A percentile compares a stretch with the other conserved stretches of the same genome.
Evolutionary conservation across 2,797 vertebrate species (phyloP).

Genomic region (Cheracebus regulus): DNA sequence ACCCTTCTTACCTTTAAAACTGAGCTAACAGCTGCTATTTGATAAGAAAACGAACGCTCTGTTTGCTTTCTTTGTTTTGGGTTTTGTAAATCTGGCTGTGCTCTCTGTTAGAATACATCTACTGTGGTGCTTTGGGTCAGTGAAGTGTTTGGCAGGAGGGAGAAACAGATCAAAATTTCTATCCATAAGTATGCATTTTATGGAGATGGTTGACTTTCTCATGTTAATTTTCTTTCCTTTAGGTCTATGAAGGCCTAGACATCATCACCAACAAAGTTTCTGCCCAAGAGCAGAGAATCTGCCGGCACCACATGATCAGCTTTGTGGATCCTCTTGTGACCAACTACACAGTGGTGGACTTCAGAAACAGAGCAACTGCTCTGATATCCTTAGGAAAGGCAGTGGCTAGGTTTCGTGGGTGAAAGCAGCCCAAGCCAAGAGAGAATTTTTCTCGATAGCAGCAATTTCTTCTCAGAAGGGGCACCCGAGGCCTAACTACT

Average conservation of each 20-base stretch:
- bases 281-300: conserved; percentile 88
- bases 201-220: conserved; percentile 33
- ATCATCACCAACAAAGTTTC: conserved; percentile 98
- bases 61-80: background rate
- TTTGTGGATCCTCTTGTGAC: conserved; percentile 95
- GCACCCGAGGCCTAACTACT: background rate
- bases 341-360: conserved; percentile 95
- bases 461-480: background rate
- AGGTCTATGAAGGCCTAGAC: conserved; percentile 97
- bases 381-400: conserved; percentile 93
- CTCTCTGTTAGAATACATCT: conserved; percentile 1
- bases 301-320: conserved; percentile 97
- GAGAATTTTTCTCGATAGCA: conserved; percentile 13
- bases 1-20: conserved; percentile 37
- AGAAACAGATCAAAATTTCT: background rate
- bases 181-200: background rate
- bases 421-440: background rate
- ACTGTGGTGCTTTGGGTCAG: conserved; percentile 26
- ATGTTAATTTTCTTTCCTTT: conserved; percentile 57
- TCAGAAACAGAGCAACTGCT: conserved; percentile 92
- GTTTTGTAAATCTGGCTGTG: background rate
- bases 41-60: background rate
- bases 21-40: conserved; percentile 27
- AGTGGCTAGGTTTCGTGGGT: background rate
- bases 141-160: background rate